Evolutionary conservation across 2,113 vertebrate species (phyloP), one percentile per base, ranked within the genome.

Genomic region (Takifugu flavidus): DNA sequence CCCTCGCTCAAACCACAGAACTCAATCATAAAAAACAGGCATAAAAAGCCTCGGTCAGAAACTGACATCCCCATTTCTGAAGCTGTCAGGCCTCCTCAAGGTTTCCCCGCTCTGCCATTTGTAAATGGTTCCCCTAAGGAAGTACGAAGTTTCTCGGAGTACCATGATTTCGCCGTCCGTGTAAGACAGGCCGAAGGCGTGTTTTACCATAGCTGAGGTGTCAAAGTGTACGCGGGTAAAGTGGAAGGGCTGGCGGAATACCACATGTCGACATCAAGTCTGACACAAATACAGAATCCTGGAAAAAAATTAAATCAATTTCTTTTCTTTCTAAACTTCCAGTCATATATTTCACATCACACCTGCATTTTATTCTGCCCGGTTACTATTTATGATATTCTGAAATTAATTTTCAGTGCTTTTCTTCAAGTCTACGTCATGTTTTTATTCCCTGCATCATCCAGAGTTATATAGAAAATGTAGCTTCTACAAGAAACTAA

Each of bases 81-180:
- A 60, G 50, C 68, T 88, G 80, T 87, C 85, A 87, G 79, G 67
- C 34, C 72, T 67, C 74, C 72, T 79, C 67, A 72, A 69, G 51
- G 53, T 79, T 74, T 72, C 79, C 55, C 63, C 53, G 52, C 68
- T 72, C 58, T 83, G 58, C 70, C 69, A 80, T 83, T 80, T 74
- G 78, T 79, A 80, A 84, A 83, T 67, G 44, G 49, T 64, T 88
- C 75, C 73, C 80, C 66, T 31, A 86, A 87, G 77, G 91, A 91
- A 84, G 87, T 74, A 68, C 20, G 52, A n/a, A 34, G 72, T 75
- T 61, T 63, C 72, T 78, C 77, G 83, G 45, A 67, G 82, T 56
- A 54, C 55, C 25, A 34, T 42, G 65, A 75, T 62, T 70, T 47
- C 13, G 55, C 65, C 72, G 62, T 49, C 46, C 54, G 34, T 72